phyloP scores from a whole-genome alignment of 35 echinoderm and acorn worm species.

The Amphiura filiformis region DNA sequence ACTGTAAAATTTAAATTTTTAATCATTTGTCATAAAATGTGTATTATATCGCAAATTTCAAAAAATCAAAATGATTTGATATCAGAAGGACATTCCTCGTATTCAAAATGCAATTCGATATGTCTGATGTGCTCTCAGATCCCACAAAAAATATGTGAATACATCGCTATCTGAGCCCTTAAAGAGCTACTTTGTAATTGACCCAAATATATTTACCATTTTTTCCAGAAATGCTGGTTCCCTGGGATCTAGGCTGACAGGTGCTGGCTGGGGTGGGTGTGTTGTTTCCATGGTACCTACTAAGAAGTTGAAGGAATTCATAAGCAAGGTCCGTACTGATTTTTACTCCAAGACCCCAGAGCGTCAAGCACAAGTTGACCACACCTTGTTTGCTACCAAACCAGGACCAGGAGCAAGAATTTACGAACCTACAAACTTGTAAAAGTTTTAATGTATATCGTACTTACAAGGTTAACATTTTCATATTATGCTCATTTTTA shows the following conservation, averaged over 20 bases:
- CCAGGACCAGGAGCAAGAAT: constrained; percentile 66
- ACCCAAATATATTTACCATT: no score
- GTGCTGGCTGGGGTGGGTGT: constrained; percentile 95
- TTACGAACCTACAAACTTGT: not conserved
- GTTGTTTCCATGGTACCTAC: constrained; percentile 85
- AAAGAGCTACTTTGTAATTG: no score
- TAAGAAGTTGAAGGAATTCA: constrained; percentile 52
- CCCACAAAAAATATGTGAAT: no score
- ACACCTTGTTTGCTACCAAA: constrained; percentile 73
- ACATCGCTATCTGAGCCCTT: no score
- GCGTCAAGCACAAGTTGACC: constrained; percentile 40
- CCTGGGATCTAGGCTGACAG: constrained; percentile 80
- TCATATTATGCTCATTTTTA: no score
- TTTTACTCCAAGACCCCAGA: constrained; percentile 67
- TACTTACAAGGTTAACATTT: not conserved
- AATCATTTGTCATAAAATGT: no score
- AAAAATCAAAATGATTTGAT: no score
- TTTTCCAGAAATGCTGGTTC: constrained; percentile 74
- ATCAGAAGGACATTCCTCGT: no score
- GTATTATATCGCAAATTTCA: no score
- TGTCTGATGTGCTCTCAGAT: no score
- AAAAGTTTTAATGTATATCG: not conserved
- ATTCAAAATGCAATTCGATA: no score
- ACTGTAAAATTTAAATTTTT: no score
- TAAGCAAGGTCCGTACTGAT: constrained; percentile 54